Evolutionary conservation across 2,113 vertebrate species (phyloP).

Genomic region (Erythrocercus mccallii): DNA sequence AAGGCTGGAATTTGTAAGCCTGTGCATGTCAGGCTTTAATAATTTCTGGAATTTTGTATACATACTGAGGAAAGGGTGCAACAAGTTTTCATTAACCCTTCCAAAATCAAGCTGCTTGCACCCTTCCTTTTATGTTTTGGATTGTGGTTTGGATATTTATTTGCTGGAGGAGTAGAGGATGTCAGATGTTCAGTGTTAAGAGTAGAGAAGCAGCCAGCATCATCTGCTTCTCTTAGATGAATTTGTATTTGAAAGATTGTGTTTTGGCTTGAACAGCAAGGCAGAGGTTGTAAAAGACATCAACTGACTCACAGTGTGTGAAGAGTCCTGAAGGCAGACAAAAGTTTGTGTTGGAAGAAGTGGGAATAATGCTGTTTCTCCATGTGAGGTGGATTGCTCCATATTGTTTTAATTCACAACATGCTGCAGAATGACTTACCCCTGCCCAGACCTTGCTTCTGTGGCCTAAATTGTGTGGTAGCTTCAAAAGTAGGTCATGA

Average conservation of each 20-base stretch:
- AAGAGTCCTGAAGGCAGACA: neutral
- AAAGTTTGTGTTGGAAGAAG: neutral
- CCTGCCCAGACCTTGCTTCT: neutral
- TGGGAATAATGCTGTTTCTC: neutral
- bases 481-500: conserved; percentile 18
- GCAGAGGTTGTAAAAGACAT: neutral
- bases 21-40: neutral
- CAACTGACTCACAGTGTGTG: neutral
- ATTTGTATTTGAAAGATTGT: neutral
- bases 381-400: neutral
- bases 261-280: neutral
- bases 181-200: neutral
- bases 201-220: neutral
- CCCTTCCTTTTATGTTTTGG: neutral
- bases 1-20: neutral
- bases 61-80: neutral
- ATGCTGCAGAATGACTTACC: neutral
- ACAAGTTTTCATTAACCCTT: neutral
- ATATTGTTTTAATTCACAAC: neutral
- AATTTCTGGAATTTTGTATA: neutral
- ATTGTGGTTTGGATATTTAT: neutral
- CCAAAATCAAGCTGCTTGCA: neutral
- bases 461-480: neutral
- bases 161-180: neutral
- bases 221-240: neutral